Base-by-base conservation (phyloP, 2,888 invertebrate species). In the Penaeus monodon region DNA sequence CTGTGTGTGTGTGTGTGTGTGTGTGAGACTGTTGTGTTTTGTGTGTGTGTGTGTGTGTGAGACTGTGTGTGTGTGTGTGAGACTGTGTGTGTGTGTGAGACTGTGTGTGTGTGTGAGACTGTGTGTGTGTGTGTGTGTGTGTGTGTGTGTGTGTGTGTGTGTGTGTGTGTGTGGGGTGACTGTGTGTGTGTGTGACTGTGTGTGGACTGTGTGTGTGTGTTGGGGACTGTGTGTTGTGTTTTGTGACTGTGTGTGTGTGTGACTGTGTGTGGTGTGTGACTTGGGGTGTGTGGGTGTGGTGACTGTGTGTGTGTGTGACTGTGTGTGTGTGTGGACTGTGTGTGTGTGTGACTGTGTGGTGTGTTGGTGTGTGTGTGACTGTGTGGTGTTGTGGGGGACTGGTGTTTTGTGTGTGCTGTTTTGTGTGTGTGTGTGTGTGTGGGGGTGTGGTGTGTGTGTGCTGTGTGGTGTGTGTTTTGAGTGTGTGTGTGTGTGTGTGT, bases 151-250 rank as follows among this genome's bases (percentile, higher is more conserved):
- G 38, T 76, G 38, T 76, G 27, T 76, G 22, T 76, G 27, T 76
- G 22, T 76, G 27, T 76, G n/a, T n/a, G n/a, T n/a, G n/a, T n/a
- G n/a, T n/a, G n/a, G n/a, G n/a, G n/a, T n/a, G n/a, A n/a, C 6
- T 76, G 27, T 76, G 22, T 76, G 27, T 76, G 22, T 76, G 27
- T 76, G 22, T 76, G 27, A 38, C 6, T 76, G 27, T 76, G 22
- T 76, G 27, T n/a, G n/a, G n/a, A n/a, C 17, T 44, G 10, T 44
- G 44, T 44, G 44, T 44, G 44, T 44, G 8, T 44, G 44, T 76
- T n/a, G n/a, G n/a, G n/a, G n/a, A n/a, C n/a, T n/a, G 22, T 76
- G 76, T 76, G 29, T 76, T 76, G 8, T 76, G 38, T 76, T n/a
- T n/a, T n/a, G n/a, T n/a, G n/a, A n/a, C n/a, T n/a, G 27, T 76